Base-by-base conservation (phyloP, 2,888 invertebrate species). In the Alloplasta piceator region DNA sequence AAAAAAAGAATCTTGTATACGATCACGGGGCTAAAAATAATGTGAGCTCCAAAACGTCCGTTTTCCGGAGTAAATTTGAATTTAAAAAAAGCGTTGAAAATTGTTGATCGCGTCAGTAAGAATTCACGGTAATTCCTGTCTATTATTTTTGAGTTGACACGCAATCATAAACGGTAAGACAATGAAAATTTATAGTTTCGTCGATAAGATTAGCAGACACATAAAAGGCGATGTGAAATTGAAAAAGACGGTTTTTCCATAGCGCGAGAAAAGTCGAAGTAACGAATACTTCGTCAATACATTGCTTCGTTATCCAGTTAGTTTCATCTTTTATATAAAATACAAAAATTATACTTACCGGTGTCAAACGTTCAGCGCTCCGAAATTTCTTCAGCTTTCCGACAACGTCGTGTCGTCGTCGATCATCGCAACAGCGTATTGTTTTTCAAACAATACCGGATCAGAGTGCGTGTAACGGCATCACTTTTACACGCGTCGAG, bases 301-400 rank as follows among this genome's bases (percentile, higher is more conserved):
- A 14, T 26, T 16, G 43, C 26, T 55, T 38, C 36, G 43, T 55
- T 55, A 41, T n/a, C 38, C 16, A 38, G 12, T 26, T 26, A 26
- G 3, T 26, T 1, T 38, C 6, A 5, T 46, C 58, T 14, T 48
- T 38, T 39, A 14, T 14, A 9, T 5, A 10, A 48, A 52, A 5
- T 9, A 14, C 58, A 6, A 38, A 10, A 50, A n/a, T 61, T 26
- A n/a, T 12, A 63, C 72, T 72, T 12, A 72, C 72, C 72, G 41
- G 55, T 55, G 9, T 55, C 26, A 14, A 9, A 36, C 50, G 43
- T 63, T 58, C 26, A 5, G 14, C 26, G 12, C 12, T 0, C 52
- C 52, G 36, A 39, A 26, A 7, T 5, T 12, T 52, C 52, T 12
- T 55, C 72, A 56, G 55, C 73, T 73, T 38, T 6, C 36, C 38